Conservation (phyloP, 2,888 invertebrate species). For the Caenorhabditis sp. region DNA sequence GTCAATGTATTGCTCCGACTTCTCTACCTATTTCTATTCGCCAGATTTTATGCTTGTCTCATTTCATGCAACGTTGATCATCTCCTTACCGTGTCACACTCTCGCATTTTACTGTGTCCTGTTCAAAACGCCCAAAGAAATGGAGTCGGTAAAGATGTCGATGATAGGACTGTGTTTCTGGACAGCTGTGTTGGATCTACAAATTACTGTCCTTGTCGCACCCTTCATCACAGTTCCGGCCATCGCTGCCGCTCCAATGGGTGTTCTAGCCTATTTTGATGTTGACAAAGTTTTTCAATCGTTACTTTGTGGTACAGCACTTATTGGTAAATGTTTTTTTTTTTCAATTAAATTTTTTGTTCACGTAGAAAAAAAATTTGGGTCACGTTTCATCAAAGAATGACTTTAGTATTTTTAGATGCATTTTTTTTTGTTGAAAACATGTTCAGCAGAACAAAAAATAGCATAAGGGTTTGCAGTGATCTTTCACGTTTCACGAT, state of each 20-base stretch:
- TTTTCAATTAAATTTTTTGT: too few relatives aligned
- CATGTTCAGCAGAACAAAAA: too few relatives aligned
- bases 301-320: not conserved
- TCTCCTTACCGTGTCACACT: slow-evolving; percentile 11
- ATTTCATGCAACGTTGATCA: not conserved
- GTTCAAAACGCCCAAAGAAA: slow-evolving; percentile 13
- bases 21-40: not conserved
- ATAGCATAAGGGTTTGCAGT: too few relatives aligned
- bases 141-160: slow-evolving; percentile 19
- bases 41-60: not conserved
- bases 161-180: slow-evolving; percentile 18
- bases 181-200: slow-evolving; percentile 10
- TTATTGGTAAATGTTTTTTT: too few relatives aligned
- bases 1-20: not conserved
- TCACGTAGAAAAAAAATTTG: too few relatives aligned
- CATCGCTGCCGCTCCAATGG: slow-evolving; percentile 12
- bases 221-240: slow-evolving; percentile 13
- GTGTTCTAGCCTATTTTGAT: slow-evolving; percentile 7
- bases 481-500: too few relatives aligned
- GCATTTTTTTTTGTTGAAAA: too few relatives aligned
- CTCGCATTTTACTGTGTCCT: slow-evolving; percentile 21
- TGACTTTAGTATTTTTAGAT: too few relatives aligned
- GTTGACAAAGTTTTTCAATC: not conserved
- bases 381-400: too few relatives aligned
- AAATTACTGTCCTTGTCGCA: slow-evolving; percentile 4